These are phyloP conservation scores for Dipodomys merriami DNA, from an alignment of 2,113 vertebrate genomes.

Conservation along the genomic window DNA sequence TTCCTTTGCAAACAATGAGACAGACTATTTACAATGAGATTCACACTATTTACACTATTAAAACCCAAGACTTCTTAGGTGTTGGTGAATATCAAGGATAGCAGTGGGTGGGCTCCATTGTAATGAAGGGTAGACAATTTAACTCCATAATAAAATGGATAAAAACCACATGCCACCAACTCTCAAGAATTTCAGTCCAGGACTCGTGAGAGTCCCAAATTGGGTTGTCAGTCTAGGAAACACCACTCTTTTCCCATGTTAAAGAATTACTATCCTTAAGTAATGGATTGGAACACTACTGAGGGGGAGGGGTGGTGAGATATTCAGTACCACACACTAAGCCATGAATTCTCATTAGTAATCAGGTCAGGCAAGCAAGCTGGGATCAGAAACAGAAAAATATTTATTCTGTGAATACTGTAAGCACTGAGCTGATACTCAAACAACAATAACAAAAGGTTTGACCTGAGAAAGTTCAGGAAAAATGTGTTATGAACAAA, in stretches of 20 bases:
- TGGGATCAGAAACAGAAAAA: background rate
- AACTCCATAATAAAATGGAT: background rate
- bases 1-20: background rate
- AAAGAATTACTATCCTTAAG: background rate
- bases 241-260: background rate
- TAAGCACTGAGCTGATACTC: conserved; percentile 33
- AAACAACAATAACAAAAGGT: background rate
- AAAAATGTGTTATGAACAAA: conserved; percentile 26
- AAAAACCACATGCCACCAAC: background rate
- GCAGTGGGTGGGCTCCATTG: background rate
- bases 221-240: background rate
- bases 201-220: background rate
- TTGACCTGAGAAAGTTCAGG: background rate
- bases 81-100: rapidly evolving
- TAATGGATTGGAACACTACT: background rate
- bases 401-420: conserved; percentile 21
- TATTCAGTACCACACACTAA: background rate
- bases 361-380: background rate
- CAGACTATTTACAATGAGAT: background rate
- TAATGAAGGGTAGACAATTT: background rate
- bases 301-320: background rate
- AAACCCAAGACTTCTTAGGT: background rate
- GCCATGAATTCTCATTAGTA: background rate
- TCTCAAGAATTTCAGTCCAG: background rate
- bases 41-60: background rate